These are phyloP conservation scores for Crotalus horridus DNA, from an alignment of 2,113 vertebrate genomes.

Conservation along the genomic window DNA sequence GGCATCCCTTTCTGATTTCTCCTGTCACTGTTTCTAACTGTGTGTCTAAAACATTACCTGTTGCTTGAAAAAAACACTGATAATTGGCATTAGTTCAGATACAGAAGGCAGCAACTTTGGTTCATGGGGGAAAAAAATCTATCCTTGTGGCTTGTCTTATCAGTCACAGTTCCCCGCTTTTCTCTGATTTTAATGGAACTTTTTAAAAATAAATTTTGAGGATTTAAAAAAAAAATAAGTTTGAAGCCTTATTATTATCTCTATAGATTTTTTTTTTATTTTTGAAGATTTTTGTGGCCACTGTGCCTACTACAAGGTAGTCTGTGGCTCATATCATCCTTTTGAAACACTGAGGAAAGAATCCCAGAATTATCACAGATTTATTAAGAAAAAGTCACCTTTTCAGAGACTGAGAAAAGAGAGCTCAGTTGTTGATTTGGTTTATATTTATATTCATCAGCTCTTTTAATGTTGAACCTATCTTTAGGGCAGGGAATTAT, in stretches of 20 bases:
- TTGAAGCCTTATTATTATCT: background rate
- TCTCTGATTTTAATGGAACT: background rate
- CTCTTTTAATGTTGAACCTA: background rate
- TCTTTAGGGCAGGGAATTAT: conserved; percentile 24
- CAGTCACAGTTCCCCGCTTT: background rate
- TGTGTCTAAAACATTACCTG: background rate
- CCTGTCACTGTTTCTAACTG: background rate
- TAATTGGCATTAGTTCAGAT: too few species aligned
- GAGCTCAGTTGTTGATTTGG: background rate
- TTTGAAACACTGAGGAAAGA: background rate
- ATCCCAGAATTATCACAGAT: background rate
- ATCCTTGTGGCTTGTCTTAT: background rate
- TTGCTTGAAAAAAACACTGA: background rate
- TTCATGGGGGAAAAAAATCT: background rate
- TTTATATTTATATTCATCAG: conserved; percentile 17
- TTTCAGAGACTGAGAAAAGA: background rate
- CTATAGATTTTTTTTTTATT: background rate
- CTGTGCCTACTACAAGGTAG: too few species aligned
- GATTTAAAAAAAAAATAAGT: background rate
- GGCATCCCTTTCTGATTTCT: background rate
- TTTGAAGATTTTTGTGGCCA: background rate
- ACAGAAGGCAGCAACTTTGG: background rate
- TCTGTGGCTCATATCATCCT: background rate
- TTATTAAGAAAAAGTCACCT: background rate
- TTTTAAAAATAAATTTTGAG: too few species aligned